Evolutionary conservation across 2,797 vertebrate species (phyloP).

Genomic region (Malacoctenus gilli): DNA sequence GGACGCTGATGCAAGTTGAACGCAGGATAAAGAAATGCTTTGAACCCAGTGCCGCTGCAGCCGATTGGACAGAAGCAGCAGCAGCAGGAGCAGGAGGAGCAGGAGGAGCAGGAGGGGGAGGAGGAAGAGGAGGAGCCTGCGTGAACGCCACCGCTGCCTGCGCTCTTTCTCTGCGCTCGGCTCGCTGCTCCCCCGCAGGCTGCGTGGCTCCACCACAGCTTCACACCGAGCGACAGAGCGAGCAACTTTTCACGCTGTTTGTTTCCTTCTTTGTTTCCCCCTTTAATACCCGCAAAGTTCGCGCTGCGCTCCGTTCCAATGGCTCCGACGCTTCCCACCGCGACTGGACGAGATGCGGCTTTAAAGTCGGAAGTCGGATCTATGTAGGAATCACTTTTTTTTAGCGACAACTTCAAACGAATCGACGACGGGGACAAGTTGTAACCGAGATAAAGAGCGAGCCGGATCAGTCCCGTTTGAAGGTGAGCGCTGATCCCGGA

Average conservation of each 20-base stretch:
- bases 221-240: neutral
- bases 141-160: conserved; percentile 2
- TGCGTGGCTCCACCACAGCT: conserved; percentile 23
- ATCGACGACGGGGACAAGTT: conserved; percentile 53
- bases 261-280: neutral
- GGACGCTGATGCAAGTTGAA: conserved; percentile 9
- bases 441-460: conserved; percentile 53
- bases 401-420: conserved; percentile 33
- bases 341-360: neutral
- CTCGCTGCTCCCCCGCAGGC: conserved; percentile 26
- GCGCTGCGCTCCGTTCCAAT: conserved; percentile 48
- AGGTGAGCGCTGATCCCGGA: conserved; percentile 55
- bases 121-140: neutral
- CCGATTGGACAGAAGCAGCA: conserved; percentile 53
- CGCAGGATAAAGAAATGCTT: conserved; percentile 4
- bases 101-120: neutral
- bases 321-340: conserved; percentile 28
- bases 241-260: neutral
- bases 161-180: conserved; percentile 20
- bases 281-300: neutral
- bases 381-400: conserved; percentile 32
- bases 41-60: neutral
- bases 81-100: conserved; percentile 5
- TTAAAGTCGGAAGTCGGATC: conserved; percentile 30
- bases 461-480: conserved; percentile 17